Percentiles rank a stretch among this genome's conserved stretches.
phyloP scores from a whole-genome alignment of 2,797 vertebrate genomes.

The Acanthis flammea region DNA sequence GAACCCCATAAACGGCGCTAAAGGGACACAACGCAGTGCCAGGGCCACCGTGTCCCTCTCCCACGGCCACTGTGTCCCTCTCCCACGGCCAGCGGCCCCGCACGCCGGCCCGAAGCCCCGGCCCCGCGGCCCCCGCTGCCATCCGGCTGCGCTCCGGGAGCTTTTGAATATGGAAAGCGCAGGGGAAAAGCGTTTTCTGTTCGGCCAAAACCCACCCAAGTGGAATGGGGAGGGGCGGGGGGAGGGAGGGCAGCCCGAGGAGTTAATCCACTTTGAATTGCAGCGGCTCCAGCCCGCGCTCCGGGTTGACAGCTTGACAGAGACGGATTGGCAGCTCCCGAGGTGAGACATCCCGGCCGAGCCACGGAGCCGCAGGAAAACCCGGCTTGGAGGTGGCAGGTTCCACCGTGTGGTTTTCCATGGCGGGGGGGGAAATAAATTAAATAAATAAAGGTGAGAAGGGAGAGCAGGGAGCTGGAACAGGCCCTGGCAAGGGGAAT shows the following conservation, averaged over 20 bases:
- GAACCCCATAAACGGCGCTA: rapidly evolving
- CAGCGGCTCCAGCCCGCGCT: constrained; percentile 29
- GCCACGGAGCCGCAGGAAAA: not conserved
- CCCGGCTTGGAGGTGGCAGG: not conserved
- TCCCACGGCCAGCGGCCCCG: not conserved
- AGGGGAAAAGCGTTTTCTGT: constrained; percentile 11
- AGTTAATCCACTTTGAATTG: constrained; percentile 65
- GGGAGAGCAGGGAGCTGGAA: not conserved
- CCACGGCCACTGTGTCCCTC: not conserved
- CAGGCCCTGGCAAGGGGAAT: rapidly evolving
- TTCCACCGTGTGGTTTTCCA: not conserved
- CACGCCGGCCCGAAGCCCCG: not conserved
- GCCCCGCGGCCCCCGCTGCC: not conserved
- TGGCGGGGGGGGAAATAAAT: not conserved
- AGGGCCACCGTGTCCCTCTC: not conserved
- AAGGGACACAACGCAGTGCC: not conserved
- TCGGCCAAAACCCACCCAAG: constrained; percentile 56
- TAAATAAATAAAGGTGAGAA: not conserved
- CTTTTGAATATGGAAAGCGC: constrained; percentile 47
- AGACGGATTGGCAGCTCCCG: constrained; percentile 65
- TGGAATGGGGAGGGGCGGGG: constrained; percentile 46
- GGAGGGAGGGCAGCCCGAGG: constrained; percentile 33
- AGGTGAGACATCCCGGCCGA: constrained; percentile 44
- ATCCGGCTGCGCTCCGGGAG: not conserved
- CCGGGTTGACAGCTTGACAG: constrained; percentile 54